phyloP scores from a whole-genome alignment of 2,113 vertebrate genomes.

The Narcine bancroftii region DNA sequence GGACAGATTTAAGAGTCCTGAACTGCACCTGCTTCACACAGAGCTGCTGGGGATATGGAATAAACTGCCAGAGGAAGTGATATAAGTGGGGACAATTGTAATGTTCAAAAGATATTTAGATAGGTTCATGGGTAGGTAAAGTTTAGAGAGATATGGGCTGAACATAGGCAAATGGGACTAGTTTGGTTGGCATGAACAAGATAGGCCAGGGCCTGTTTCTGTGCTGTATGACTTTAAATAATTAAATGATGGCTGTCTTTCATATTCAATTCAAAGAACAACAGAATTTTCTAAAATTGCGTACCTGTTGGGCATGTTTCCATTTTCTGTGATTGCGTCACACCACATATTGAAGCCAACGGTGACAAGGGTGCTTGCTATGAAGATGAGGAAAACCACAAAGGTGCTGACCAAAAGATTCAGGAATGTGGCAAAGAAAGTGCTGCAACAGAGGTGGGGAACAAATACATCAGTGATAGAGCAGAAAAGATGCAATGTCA shows the following conservation, averaged over 20 bases:
- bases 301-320: constrained; percentile 73
- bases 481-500: neutral
- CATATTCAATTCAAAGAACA: neutral
- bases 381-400: constrained; percentile 77
- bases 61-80: too few species aligned
- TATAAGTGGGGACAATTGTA: too few species aligned
- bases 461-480: neutral
- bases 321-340: constrained; percentile 77
- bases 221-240: too few species aligned
- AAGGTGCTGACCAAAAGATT: constrained; percentile 80
- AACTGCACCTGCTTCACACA: too few species aligned
- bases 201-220: too few species aligned
- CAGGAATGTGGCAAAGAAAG: constrained; percentile 81
- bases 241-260: neutral
- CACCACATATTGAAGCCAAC: constrained; percentile 94
- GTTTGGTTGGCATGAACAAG: too few species aligned
- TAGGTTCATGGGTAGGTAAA: too few species aligned
- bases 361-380: constrained; percentile 84
- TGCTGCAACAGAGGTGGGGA: constrained; percentile 53
- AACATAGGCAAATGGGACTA: too few species aligned
- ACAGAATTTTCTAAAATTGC: constrained; percentile 38
- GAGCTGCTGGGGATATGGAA: too few species aligned
- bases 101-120: too few species aligned
- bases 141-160: too few species aligned
- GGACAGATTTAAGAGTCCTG: too few species aligned